A percentile compares a stretch with the other conserved stretches of the same genome.
Evolutionary conservation across 2,888 invertebrate species (phyloP).

Genomic region (Frankliniella fusca): DNA sequence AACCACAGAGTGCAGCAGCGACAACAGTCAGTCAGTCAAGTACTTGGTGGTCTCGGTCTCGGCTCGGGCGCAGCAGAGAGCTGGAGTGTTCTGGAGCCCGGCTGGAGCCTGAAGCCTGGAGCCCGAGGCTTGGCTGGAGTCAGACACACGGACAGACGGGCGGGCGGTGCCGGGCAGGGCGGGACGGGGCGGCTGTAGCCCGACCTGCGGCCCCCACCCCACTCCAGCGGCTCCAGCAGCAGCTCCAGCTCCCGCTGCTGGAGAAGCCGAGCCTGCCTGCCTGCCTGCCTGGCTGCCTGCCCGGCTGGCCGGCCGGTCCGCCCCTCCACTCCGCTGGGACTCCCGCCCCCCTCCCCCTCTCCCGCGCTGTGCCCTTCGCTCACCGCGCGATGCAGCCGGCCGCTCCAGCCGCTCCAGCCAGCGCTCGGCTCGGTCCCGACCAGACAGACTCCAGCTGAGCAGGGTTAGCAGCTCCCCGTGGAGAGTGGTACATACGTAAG

Average conservation of each 20-base stretch:
- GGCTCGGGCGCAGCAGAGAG: background rate
- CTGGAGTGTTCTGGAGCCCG: slow-evolving; percentile 5
- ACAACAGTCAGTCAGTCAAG: background rate
- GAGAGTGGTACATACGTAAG: too few species aligned
- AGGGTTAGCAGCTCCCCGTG: background rate
- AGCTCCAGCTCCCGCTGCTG: background rate
- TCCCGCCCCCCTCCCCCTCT: background rate
- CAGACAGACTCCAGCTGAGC: slow-evolving; percentile 19
- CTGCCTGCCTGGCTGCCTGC: too few species aligned
- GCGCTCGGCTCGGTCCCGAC: background rate
- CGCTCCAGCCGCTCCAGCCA: too few species aligned
- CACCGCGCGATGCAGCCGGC: background rate
- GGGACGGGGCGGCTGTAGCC: background rate
- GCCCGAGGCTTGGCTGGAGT: background rate
- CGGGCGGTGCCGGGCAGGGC: background rate
- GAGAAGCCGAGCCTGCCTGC: slow-evolving; percentile 3
- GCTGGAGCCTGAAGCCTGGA: background rate
- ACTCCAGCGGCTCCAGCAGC: too few species aligned
- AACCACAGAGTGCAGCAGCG: too few species aligned
- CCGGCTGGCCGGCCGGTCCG: too few species aligned
- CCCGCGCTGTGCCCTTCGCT: background rate
- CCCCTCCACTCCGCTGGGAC: background rate
- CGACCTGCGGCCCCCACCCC: background rate
- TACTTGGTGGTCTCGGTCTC: background rate
- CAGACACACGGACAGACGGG: background rate